These are phyloP conservation scores for Pasiphila rectangulata DNA, from an alignment of 2,888 invertebrate species.

Conservation along the genomic window DNA sequence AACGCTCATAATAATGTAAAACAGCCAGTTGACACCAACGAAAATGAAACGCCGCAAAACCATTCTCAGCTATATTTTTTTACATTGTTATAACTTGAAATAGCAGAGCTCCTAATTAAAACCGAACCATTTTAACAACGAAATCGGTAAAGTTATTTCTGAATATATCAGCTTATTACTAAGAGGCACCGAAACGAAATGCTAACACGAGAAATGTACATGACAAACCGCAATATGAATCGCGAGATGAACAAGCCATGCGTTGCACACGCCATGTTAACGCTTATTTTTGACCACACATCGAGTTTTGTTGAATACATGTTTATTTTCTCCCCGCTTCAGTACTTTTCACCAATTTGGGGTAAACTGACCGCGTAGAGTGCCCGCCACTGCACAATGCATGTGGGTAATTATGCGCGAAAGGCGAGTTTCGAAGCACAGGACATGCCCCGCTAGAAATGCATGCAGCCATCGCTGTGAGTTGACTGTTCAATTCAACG, in stretches of 20 bases:
- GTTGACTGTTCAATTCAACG: constrained; percentile 27
- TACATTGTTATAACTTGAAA: constrained; percentile 3
- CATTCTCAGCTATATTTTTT: constrained; percentile 6
- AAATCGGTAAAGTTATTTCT: constrained; percentile 13
- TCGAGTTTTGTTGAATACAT: constrained; percentile 40
- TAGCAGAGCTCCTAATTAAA: constrained; percentile 15
- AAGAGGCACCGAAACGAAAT: constrained; percentile 14
- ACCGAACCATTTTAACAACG: constrained; percentile 7
- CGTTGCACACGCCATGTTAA: neutral
- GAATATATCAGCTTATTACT: constrained; percentile 15
- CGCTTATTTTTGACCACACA: constrained; percentile 7
- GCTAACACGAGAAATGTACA: constrained; percentile 12
- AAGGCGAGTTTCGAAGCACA: constrained; percentile 52
- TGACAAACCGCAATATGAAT: constrained; percentile 20
- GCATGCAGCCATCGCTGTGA: constrained; percentile 26
- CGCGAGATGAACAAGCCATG: constrained; percentile 15
- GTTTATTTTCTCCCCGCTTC: constrained; percentile 52
- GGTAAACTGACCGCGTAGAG: constrained; percentile 60
- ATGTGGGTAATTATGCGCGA: constrained; percentile 70
- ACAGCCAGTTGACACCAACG: neutral
- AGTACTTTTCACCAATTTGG: constrained; percentile 60
- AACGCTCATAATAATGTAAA: constrained; percentile 2
- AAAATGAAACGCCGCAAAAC: constrained; percentile 7
- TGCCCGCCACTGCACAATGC: constrained; percentile 60
- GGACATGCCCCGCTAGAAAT: constrained; percentile 32